Evolutionary conservation across 2,888 invertebrate genomes (phyloP).

Genomic region (Ophion obscuratus): DNA sequence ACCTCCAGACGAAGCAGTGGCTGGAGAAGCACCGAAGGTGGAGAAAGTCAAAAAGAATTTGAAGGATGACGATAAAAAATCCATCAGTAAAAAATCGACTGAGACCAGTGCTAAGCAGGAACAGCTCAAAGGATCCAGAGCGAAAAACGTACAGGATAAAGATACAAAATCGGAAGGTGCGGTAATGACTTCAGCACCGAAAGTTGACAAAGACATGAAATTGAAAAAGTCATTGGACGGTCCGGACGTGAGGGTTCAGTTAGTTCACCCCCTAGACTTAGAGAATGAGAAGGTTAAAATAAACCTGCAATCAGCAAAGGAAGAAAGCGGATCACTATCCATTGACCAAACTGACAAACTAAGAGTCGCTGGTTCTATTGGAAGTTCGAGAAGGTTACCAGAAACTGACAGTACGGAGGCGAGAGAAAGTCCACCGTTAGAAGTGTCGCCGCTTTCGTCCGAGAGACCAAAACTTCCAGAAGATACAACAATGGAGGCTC

Average conservation of each 20-base stretch:
- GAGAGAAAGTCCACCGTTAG: background rate
- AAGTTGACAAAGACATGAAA: background rate
- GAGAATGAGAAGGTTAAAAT: constrained; percentile 17
- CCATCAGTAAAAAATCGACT: constrained; percentile 9
- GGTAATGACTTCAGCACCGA: constrained; percentile 12
- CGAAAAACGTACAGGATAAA: constrained; percentile 47
- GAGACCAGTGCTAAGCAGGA: constrained; percentile 35
- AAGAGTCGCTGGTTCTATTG: background rate
- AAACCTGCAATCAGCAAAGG: background rate
- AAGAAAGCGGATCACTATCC: constrained; percentile 8
- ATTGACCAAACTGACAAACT: constrained; percentile 11
- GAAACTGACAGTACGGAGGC: background rate
- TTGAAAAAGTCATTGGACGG: background rate
- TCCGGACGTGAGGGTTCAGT: background rate
- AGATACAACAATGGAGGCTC: background rate
- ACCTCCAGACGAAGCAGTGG: constrained; percentile 22
- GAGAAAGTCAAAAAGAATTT: constrained; percentile 35
- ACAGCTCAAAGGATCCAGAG: constrained; percentile 33
- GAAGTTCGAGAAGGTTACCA: background rate
- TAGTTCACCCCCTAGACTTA: background rate
- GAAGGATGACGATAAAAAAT: constrained; percentile 32
- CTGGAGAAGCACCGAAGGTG: background rate
- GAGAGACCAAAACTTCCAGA: background rate
- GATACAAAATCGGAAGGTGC: constrained; percentile 1
- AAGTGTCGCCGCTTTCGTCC: background rate